Evolutionary conservation across 1,140 invertebrate species (phyloP), one percentile per base, ranked within the genome.

Genomic region (Drosophila ananassae): DNA sequence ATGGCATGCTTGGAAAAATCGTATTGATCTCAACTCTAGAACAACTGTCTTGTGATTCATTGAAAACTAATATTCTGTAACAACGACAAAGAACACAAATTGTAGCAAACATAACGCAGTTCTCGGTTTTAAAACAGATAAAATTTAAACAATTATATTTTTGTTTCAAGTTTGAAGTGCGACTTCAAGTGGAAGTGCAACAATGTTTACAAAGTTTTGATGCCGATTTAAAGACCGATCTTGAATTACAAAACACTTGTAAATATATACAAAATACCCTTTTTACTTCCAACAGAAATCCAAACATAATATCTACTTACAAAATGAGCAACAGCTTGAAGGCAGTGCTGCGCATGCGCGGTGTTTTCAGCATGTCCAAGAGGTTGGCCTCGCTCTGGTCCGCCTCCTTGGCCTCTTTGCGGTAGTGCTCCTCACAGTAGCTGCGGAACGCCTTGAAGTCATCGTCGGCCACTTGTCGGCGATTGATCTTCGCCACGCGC

Each of bases 401-500:
- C 12, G 50, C 52, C 34, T 60, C 74, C 17, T 85, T 73, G 1
- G 92, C 92, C 91, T 72, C 13, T 47, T 47, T 47, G 3, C 39
- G 34, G 13, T 81, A 67, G 28, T 90, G 71, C 22, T 81, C 68
- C 50, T 91, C 61, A 47, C 81, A 92, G 53, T 91, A 91, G 21
- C 80, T 79, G 51, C 90, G 79, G 50, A 94, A 93, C 12, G 90
- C 79, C 13, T 92, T 89, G 9, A 93, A 85, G 6, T 91, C 79
- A 21, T 92, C 81, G 0, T 92, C 90, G 13, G 89, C 73, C 12
- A 95, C 79, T 13, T 73, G 63, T 39, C 90, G 92, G 0, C 92
- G 90, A 81, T 95, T 95, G 13, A 94, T 91, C 69, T 91, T 82
- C 5, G 94, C 94, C 56, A 95, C 93, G 28, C 80, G 91, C 56